Base-by-base conservation (phyloP, 1,140 invertebrate genomes). In the Diabrotica undecimpunctata region DNA sequence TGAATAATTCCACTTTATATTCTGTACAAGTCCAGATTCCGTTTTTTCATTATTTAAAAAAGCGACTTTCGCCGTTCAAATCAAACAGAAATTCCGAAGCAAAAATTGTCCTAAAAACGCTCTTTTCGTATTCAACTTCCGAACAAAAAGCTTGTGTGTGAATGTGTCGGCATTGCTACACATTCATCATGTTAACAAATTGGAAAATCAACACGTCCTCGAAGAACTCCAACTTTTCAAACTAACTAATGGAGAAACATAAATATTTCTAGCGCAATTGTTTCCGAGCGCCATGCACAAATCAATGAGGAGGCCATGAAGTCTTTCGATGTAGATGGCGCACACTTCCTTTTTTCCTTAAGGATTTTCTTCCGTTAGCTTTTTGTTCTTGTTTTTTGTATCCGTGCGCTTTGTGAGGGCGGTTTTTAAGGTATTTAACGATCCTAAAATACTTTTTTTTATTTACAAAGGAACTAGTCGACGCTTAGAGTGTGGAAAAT, bases 181-280 rank as follows among this genome's bases (percentile, higher is more conserved):
- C 41, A 46, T 46, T 46, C 41, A n/a, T 46, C 41, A 46, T 46
- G 8, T 8, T 46, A 46, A 46, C 41, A 46, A 46, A 46, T 46
- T 46, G 41, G 41, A 46, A 46, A 46, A 46, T 46, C 41, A 46
- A 46, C 41, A 46, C 41, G 41, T 46, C 41, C n/a, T 46, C 41
- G 41, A 46, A 46, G 41, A 46, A 8, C 41, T 46, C 41, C 41
- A 46, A 46, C 41, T 46, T 46, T 46, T 46, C 41, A 46, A 46
- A 46, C 41, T 46, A 46, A 46, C 41, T 46, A 46, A 46, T 46
- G 41, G 41, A 46, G 41, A 46, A 46, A 46, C 41, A 46, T 46
- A 46, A 46, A 46, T 46, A 46, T 46, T 46, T 46, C 41, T 46
- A 46, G 41, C 8, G 41, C 41, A 46, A 46, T 46, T 46, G 41